Percentiles rank a stretch among this genome's conserved stretches.
phyloP scores from a whole-genome alignment of 2,888 invertebrate species.

The Synergus laeviventris region DNA sequence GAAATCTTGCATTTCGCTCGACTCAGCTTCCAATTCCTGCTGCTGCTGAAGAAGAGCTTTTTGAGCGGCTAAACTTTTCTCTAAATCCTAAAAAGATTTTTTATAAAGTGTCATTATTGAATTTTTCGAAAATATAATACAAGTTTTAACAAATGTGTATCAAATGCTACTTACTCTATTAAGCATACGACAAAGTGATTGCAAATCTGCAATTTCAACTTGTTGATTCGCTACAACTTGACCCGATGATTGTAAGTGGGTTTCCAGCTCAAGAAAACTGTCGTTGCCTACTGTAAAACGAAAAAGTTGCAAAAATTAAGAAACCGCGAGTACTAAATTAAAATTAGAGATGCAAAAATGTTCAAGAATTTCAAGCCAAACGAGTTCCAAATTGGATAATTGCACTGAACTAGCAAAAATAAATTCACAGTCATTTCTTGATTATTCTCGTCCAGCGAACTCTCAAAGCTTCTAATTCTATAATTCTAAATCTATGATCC shows the following conservation, averaged over 20 bases:
- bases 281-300: constrained; percentile 79
- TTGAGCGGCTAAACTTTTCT: constrained; percentile 83
- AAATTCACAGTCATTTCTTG: too few species aligned
- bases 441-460: too few species aligned
- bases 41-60: constrained; percentile 85
- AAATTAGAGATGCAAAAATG: too few species aligned
- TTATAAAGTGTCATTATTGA: constrained; percentile 23
- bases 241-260: constrained; percentile 85
- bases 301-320: neutral
- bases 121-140: neutral
- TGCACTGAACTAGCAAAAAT: too few species aligned
- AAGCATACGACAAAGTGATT: constrained; percentile 83
- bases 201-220: constrained; percentile 84
- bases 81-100: constrained; percentile 79
- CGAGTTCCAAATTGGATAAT: too few species aligned
- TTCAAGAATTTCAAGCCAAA: too few species aligned
- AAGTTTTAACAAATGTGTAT: neutral
- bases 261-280: constrained; percentile 86
- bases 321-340: too few species aligned
- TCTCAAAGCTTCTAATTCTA: neutral
- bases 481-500: neutral
- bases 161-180: constrained; percentile 79
- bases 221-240: constrained; percentile 86
- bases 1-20: constrained; percentile 91
- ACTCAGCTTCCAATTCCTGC: constrained; percentile 87